phyloP scores from a whole-genome alignment of 2,113 vertebrate species.

The Chaetops frenatus region DNA sequence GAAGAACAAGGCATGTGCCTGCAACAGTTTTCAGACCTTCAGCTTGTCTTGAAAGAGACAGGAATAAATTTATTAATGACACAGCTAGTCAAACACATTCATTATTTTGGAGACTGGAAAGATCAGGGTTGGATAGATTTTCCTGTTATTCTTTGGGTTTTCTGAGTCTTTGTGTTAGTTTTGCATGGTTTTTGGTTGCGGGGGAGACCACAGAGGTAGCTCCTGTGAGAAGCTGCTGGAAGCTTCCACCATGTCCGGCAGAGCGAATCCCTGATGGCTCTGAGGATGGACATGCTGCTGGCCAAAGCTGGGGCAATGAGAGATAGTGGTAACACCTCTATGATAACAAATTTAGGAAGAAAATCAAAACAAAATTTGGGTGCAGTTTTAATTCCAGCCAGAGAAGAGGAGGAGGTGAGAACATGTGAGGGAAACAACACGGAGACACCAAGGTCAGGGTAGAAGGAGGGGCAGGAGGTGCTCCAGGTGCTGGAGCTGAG shows the following conservation, averaged over 20 bases:
- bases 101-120: not conserved
- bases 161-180: not conserved
- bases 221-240: not conserved
- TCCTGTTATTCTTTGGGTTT: not conserved
- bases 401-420: not conserved
- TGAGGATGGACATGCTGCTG: not conserved
- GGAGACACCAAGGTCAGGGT: not conserved
- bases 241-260: fast-evolving
- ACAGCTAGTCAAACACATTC: not conserved
- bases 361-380: not conserved
- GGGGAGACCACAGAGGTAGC: not conserved
- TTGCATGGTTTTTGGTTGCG: not conserved
- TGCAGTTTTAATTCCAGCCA: not conserved
- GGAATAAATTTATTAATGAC: not conserved
- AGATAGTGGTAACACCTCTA: fast-evolving
- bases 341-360: no score
- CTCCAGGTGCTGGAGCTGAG: fast-evolving
- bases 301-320: fast-evolving
- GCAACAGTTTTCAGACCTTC: not conserved
- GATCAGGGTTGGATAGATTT: not conserved
- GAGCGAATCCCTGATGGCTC: no score
- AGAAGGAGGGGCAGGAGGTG: not conserved
- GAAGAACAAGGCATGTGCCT: not conserved
- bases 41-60: not conserved
- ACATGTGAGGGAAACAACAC: not conserved